A percentile compares a stretch with the other conserved stretches of the same genome.
Evolutionary conservation across 2,888 invertebrate genomes (phyloP).

Genomic region (Nematopogon swammerdamellus): DNA sequence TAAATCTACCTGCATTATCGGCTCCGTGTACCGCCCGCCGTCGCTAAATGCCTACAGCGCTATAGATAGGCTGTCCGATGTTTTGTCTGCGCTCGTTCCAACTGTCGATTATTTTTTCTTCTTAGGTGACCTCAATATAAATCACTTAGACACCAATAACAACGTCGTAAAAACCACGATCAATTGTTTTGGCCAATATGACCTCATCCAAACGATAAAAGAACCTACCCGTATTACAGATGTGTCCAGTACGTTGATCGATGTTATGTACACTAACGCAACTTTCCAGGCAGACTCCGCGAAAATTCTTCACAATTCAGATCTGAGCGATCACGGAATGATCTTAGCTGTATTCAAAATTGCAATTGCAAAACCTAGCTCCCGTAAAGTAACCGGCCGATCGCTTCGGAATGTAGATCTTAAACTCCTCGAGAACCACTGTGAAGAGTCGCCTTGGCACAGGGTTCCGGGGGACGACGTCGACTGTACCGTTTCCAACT

Average conservation of each 20-base stretch:
- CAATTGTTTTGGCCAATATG: no score
- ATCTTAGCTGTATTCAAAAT: not conserved
- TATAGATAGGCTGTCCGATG: no score
- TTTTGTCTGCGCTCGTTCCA: no score
- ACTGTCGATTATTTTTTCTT: no score
- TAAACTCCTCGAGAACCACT: not conserved
- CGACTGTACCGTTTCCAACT: not conserved
- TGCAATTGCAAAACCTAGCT: not conserved
- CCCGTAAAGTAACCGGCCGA: not conserved
- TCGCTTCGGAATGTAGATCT: not conserved
- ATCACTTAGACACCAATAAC: no score
- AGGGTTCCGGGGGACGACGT: not conserved
- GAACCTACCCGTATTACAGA: no score
- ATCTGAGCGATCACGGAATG: not conserved
- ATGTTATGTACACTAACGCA: not conserved
- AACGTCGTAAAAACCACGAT: no score
- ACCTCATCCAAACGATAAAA: no score
- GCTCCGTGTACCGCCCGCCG: no score
- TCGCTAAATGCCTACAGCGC: no score
- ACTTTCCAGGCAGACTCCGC: not conserved
- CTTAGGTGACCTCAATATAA: no score
- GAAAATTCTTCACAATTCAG: not conserved
- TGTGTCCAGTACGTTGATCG: not conserved
- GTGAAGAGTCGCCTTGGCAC: not conserved
- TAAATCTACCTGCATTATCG: no score